Base-by-base conservation (phyloP, 1,140 invertebrate genomes). In the Vanessa atalanta region DNA sequence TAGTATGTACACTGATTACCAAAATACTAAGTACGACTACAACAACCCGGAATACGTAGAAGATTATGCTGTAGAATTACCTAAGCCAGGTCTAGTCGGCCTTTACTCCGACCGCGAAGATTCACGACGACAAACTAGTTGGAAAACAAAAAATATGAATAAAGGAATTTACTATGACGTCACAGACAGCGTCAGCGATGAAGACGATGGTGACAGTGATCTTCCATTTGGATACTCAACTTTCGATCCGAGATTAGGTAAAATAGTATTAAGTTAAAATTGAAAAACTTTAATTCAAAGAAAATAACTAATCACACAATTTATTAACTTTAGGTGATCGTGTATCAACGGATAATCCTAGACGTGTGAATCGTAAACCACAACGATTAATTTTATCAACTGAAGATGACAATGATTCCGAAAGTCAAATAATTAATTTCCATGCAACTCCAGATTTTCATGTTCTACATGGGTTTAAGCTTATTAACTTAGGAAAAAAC, bases 361-460 rank as follows among this genome's bases (percentile, higher is more conserved):
- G 77, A 70, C 31, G 55, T 31, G 66, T 64, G 47, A 79, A 72
- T 70, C 77, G 69, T 12, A 85, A 70, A 73, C 83, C 88, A 61
- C 72, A 76, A 51, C 84, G 83, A 78, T 20, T 86, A 57, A 75
- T 78, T 12, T 75, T 78, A 15, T 23, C 51, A 57, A 68, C 73
- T 26, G 51, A 26, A 3, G 72, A 68, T 66, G 73, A 83, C 2
- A 73, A 84, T 65, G 16, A 77, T 66, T 65, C 80, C n/a, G 83
- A 81, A 70, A 85, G 79, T 48, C 81, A 84, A 66, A 85, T 81
- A 4, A 80, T 92, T 11, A 85, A 69, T 68, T 90, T 85, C 71
- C 83, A 87, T 47, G 89, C 88, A 3, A 86, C 86, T 64, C 90
- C 90, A 64, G 83, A 92, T 77, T 92, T 92, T 73, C 85, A 88